Percentiles rank a stretch among this genome's conserved stretches.
Conservation (phyloP, 1,140 invertebrate genomes). For the Laupala kohalensis region DNA sequence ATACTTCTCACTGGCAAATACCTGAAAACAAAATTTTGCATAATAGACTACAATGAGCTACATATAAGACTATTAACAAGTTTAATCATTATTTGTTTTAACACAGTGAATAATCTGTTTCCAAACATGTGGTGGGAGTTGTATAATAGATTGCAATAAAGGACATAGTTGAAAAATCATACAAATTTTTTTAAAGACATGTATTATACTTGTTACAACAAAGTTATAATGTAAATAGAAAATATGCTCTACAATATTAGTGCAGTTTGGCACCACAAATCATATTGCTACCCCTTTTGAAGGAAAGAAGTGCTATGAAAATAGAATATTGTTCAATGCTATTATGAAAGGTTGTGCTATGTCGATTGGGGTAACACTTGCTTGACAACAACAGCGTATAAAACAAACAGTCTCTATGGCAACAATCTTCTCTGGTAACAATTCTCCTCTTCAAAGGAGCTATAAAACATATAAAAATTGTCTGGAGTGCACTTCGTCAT, state of each 20-base stretch:
- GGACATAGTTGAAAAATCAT: too few species aligned
- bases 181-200: neutral
- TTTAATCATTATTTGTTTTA: too few species aligned
- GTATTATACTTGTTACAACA: neutral
- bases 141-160: too few species aligned
- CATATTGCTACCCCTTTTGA: neutral
- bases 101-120: too few species aligned
- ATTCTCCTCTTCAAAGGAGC: neutral
- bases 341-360: neutral
- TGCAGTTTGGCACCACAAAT: neutral
- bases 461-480: neutral
- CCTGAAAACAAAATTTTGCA: too few species aligned
- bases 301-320: neutral
- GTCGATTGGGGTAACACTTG: neutral
- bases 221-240: neutral
- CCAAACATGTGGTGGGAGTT: too few species aligned
- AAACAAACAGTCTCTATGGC: neutral
- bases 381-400: neutral
- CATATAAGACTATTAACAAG: too few species aligned
- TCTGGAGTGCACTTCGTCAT: neutral
- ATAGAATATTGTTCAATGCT: neutral
- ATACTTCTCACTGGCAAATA: too few species aligned
- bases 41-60: too few species aligned
- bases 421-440: neutral
- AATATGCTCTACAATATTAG: neutral